A percentile compares a stretch with the other conserved stretches of the same genome.
These are phyloP conservation scores for Camponotus floridanus DNA, from an alignment of 1,140 invertebrate species.

Conservation along the genomic window DNA sequence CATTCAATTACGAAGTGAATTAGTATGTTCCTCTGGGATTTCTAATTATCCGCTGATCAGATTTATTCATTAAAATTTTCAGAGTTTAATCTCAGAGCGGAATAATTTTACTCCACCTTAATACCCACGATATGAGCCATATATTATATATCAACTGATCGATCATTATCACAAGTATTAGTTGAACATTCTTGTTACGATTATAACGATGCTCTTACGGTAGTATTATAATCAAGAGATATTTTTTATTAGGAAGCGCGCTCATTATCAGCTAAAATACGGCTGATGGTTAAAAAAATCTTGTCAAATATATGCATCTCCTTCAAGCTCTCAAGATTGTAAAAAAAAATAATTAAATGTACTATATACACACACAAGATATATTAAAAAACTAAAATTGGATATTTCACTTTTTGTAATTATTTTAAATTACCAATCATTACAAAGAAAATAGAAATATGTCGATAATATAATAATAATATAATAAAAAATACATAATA, in stretches of 20 bases:
- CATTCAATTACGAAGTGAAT: conserved; percentile 3
- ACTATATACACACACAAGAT: background rate
- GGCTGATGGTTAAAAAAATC: conserved; percentile 16
- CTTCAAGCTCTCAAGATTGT: background rate
- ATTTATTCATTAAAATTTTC: conserved; percentile 49
- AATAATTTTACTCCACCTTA: conserved; percentile 17
- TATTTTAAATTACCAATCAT: background rate
- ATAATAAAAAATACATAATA: background rate
- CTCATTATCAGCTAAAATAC: background rate
- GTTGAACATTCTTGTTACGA: conserved; percentile 23
- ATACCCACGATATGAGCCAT: conserved; percentile 4
- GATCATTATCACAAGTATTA: conserved; percentile 41
- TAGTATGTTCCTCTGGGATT: background rate
- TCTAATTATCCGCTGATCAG: background rate
- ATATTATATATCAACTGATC: background rate
- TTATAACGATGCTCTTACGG: background rate
- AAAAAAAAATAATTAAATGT: background rate
- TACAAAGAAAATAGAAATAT: background rate
- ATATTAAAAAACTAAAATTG: background rate
- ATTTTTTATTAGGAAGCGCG: conserved; percentile 21
- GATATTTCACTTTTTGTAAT: background rate
- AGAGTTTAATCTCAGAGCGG: conserved; percentile 44
- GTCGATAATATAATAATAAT: background rate
- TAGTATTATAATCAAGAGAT: conserved; percentile 27
- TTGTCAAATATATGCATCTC: conserved; percentile 36